Conservation (phyloP, 1,140 invertebrate genomes). For the Meteorus sp. region DNA sequence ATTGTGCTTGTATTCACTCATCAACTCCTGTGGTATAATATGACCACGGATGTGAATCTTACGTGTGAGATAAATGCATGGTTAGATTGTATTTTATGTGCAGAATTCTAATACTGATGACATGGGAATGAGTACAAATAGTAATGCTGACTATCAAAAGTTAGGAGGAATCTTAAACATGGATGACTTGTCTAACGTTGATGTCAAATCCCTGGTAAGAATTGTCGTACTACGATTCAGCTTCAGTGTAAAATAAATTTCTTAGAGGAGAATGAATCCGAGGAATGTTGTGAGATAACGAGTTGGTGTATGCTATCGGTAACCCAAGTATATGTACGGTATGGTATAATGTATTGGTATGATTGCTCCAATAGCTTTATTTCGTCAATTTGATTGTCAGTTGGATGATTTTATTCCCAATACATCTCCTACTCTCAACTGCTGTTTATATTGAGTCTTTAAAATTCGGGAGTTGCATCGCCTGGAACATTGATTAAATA, state of each 20-base stretch:
- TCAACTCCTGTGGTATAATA: neutral
- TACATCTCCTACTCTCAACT: too few relatives aligned
- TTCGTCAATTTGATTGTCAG: too few relatives aligned
- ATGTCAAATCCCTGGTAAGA: constrained; percentile 61
- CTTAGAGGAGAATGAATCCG: too few relatives aligned
- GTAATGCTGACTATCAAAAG: constrained; percentile 45
- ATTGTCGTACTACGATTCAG: neutral
- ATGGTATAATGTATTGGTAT: too few relatives aligned
- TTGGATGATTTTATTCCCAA: too few relatives aligned
- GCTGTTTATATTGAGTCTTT: too few relatives aligned
- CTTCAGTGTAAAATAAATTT: too few relatives aligned
- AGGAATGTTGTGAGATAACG: too few relatives aligned
- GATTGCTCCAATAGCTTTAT: too few relatives aligned
- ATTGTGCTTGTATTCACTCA: neutral
- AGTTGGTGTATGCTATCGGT: too few relatives aligned
- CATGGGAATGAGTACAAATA: constrained; percentile 48
- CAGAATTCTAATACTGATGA: constrained; percentile 39
- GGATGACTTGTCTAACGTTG: constrained; percentile 63
- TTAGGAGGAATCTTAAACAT: constrained; percentile 52
- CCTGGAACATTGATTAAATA: constrained; percentile 31
- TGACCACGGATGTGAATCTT: neutral
- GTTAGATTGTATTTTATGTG: constrained; percentile 19
- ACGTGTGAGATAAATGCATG: constrained; percentile 25
- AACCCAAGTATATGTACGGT: too few relatives aligned
- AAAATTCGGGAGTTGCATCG: too few relatives aligned